Conservation (phyloP, 2,888 invertebrate species). For the Drosophila anomelani region DNA sequence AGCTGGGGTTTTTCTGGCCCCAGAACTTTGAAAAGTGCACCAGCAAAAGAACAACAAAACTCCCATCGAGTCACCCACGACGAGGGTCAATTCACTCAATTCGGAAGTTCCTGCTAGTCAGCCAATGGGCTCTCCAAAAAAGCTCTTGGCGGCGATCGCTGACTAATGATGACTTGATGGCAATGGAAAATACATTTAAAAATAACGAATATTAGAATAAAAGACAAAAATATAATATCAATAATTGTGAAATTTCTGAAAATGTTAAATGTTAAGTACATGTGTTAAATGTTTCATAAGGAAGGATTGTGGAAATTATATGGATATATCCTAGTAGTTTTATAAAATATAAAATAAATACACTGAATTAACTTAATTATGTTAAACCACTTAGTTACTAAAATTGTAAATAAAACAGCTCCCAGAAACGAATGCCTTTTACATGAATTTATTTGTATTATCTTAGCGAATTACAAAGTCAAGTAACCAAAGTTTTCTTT, state of each 20-base stretch:
- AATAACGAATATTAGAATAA: not conserved
- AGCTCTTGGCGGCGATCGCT: constrained; percentile 6
- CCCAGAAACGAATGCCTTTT: too few species aligned
- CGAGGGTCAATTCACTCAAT: constrained; percentile 40
- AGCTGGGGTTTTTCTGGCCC: constrained; percentile 46
- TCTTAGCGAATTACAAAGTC: too few species aligned
- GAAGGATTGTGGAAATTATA: too few species aligned
- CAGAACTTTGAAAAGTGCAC: constrained; percentile 35
- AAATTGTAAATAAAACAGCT: too few species aligned
- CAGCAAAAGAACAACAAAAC: constrained; percentile 35
- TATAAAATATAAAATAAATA: too few species aligned
- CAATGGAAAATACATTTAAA: not conserved
- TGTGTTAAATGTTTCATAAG: too few species aligned
- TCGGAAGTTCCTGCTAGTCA: constrained; percentile 14
- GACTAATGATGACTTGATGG: not conserved
- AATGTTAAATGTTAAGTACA: not conserved
- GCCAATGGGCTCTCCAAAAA: constrained; percentile 1
- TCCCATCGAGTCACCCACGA: constrained; percentile 22
- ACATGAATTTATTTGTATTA: too few species aligned
- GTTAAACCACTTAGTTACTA: too few species aligned
- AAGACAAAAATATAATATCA: not conserved
- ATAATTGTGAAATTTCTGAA: not conserved
- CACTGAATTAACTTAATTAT: too few species aligned
- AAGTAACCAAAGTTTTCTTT: too few species aligned
- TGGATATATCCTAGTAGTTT: too few species aligned